phyloP scores from a whole-genome alignment of 2,888 invertebrate genomes.

The Nephrotoma appendiculata region DNA sequence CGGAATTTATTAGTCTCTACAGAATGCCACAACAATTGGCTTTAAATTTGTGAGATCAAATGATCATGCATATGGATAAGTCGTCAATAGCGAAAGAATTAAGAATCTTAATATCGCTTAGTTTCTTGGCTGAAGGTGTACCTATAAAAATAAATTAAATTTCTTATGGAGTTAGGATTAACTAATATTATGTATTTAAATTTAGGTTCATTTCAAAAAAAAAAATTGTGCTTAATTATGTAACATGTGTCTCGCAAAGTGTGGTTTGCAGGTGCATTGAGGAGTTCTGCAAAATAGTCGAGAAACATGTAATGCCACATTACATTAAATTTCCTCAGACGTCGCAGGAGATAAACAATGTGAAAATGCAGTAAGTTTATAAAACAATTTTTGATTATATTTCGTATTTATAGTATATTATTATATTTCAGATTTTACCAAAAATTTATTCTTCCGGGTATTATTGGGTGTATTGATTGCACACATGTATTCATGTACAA shows the following conservation, averaged over 20 bases:
- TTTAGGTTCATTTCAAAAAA: background rate
- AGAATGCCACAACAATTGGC: too few relatives aligned
- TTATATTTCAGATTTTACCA: background rate
- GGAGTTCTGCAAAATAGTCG: background rate
- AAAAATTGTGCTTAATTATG: background rate
- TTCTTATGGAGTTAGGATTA: too few relatives aligned
- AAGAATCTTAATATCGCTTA: too few relatives aligned
- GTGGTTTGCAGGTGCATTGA: background rate
- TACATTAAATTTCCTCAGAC: background rate
- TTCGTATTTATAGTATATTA: background rate
- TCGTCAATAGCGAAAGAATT: too few relatives aligned
- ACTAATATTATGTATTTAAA: background rate
- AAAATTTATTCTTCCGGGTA: background rate
- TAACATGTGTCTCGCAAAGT: background rate
- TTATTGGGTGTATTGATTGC: background rate
- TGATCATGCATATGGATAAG: too few relatives aligned
- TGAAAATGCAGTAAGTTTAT: background rate
- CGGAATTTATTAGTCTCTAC: too few relatives aligned
- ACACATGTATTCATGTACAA: background rate
- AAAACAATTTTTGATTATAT: background rate
- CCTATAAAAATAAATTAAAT: background rate
- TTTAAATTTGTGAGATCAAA: too few relatives aligned
- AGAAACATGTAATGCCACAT: background rate
- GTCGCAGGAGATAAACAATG: background rate
- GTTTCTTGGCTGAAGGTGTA: background rate